A percentile compares a stretch with the other conserved stretches of the same genome.
phyloP scores from a whole-genome alignment of 1,140 invertebrate species.

The Halictus rubicundus region DNA sequence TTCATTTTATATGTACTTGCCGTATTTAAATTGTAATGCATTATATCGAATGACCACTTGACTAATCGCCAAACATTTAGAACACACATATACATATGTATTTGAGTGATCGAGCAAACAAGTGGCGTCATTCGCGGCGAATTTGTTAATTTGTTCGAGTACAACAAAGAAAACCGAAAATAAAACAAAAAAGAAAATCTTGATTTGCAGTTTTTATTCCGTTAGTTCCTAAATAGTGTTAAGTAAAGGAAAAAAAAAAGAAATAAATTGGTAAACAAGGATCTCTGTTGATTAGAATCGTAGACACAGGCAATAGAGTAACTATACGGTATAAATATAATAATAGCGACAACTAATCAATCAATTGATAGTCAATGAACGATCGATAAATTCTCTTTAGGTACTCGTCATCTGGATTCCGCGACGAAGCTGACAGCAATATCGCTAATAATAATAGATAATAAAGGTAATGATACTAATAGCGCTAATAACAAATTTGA shows the following conservation, averaged over 20 bases:
- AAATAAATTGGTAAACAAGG: constrained; percentile 13
- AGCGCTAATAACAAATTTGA: constrained; percentile 60
- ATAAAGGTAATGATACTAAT: constrained; percentile 36
- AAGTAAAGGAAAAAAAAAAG: neutral
- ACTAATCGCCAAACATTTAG: too few relatives aligned
- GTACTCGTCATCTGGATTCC: constrained; percentile 40
- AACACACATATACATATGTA: too few relatives aligned
- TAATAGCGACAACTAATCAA: constrained; percentile 61
- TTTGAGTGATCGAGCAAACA: too few relatives aligned
- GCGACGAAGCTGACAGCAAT: constrained; percentile 47
- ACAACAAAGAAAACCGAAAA: constrained; percentile 7
- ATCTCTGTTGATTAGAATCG: constrained; percentile 5
- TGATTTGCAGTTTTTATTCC: constrained; percentile 31
- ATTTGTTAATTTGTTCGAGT: neutral
- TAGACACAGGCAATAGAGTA: constrained; percentile 65
- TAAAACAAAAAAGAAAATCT: constrained; percentile 11
- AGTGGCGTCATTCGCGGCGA: too few relatives aligned
- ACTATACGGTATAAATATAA: constrained; percentile 67
- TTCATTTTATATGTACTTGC: too few relatives aligned
- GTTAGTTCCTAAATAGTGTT: constrained; percentile 10
- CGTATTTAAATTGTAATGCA: too few relatives aligned
- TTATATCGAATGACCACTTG: too few relatives aligned
- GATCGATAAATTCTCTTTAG: constrained; percentile 64
- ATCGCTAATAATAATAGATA: constrained; percentile 38
- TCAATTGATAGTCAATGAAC: constrained; percentile 58